A percentile compares a stretch with the other conserved stretches of the same genome.
Conservation (phyloP, 2,113 vertebrate genomes). For the Gavialis gangeticus region DNA sequence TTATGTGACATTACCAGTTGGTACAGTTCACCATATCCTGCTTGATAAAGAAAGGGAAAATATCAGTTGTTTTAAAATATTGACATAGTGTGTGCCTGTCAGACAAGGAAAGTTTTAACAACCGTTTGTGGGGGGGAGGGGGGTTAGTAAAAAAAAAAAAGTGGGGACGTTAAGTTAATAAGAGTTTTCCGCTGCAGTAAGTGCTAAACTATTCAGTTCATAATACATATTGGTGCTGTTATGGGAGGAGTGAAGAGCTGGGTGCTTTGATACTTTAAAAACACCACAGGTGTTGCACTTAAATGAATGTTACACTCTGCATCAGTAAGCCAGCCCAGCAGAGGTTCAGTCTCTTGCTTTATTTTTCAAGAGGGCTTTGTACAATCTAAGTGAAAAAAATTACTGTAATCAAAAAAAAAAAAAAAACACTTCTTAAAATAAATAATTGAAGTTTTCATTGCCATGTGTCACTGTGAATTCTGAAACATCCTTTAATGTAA, state of each 20-base stretch:
- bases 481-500: conserved; percentile 70
- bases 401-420: conserved; percentile 73
- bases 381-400: conserved; percentile 70
- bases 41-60: background rate
- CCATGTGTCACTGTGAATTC: conserved; percentile 66
- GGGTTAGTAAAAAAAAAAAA: conserved; percentile 19
- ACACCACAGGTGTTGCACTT: conserved; percentile 75
- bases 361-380: conserved; percentile 74
- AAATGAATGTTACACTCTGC: conserved; percentile 70
- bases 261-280: conserved; percentile 63
- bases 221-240: conserved; percentile 61
- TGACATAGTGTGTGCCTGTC: background rate
- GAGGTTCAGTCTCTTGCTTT: conserved; percentile 56
- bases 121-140: background rate
- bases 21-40: background rate
- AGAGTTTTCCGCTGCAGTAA: conserved; percentile 58
- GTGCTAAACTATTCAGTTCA: conserved; percentile 64
- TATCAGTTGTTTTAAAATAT: conserved; percentile 33
- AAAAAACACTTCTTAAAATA: conserved; percentile 66
- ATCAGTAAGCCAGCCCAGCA: conserved; percentile 54
- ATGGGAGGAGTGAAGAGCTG: conserved; percentile 46
- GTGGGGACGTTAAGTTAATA: conserved; percentile 57
- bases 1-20: background rate
- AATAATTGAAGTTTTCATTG: conserved; percentile 77
- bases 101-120: conserved; percentile 46